A percentile compares a stretch with the other conserved stretches of the same genome.
Evolutionary conservation across 2,888 invertebrate genomes (phyloP).

Genomic region (Strigamia transsilvanica): DNA sequence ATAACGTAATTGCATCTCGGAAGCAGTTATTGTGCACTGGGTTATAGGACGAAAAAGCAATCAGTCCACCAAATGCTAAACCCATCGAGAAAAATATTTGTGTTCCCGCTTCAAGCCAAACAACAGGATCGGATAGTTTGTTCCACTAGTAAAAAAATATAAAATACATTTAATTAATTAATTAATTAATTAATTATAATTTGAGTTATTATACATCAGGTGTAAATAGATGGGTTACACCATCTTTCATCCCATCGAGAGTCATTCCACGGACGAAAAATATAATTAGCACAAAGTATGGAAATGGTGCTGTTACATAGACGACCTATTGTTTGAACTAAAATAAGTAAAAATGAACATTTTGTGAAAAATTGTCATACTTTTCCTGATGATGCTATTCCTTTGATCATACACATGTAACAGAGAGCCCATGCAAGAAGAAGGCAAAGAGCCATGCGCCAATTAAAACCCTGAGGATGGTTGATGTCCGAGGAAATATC

Average conservation of each 20-base stretch:
- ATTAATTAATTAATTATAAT: neutral
- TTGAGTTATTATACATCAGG: conserved; percentile 73
- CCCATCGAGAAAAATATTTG: conserved; percentile 98
- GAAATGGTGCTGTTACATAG: conserved; percentile 95
- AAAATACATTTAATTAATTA: neutral
- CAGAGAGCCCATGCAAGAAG: conserved; percentile 92
- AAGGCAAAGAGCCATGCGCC: conserved; percentile 87
- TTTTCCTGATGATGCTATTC: conserved; percentile 89
- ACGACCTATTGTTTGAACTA: conserved; percentile 69
- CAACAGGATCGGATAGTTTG: conserved; percentile 88
- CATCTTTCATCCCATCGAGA: conserved; percentile 85
- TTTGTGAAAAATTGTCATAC: conserved; percentile 3
- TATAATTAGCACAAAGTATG: conserved; percentile 92
- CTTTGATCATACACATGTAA: conserved; percentile 96
- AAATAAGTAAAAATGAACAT: conserved; percentile 18
- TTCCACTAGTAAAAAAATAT: conserved; percentile 77
- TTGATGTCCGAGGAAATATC: conserved; percentile 90
- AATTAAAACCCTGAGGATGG: conserved; percentile 85
- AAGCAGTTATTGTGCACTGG: conserved; percentile 96
- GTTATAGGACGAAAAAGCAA: conserved; percentile 96
- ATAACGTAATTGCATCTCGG: conserved; percentile 90
- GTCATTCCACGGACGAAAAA: conserved; percentile 96
- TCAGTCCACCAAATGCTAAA: conserved; percentile 92
- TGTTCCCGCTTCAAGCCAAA: conserved; percentile 97
- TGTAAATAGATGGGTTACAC: conserved; percentile 86